phyloP scores from a whole-genome alignment of 1,140 invertebrate genomes.

The Pristionchus pacificus region DNA sequence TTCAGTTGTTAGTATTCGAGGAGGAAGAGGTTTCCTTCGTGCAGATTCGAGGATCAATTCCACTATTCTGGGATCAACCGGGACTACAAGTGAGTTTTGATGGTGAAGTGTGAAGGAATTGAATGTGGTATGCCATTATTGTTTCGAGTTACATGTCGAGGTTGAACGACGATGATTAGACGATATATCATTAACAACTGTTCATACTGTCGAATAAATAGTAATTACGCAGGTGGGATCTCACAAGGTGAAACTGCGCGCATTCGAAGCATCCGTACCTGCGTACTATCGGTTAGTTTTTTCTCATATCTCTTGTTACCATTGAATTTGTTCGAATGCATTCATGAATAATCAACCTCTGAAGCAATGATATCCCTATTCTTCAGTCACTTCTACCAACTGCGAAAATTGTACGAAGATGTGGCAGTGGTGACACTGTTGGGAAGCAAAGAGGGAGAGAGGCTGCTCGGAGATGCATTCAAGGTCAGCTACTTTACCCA shows the following conservation, averaged over 20 bases:
- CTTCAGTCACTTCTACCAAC: slow-evolving; percentile 75
- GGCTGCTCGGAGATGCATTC: slow-evolving; percentile 87
- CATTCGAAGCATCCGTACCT: slow-evolving; percentile 82
- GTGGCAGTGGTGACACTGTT: slow-evolving; percentile 87
- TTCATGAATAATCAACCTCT: too few species aligned
- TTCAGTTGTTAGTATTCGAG: slow-evolving; percentile 68
- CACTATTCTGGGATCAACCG: slow-evolving; percentile 97
- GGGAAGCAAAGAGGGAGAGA: slow-evolving; percentile 91
- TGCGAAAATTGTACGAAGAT: slow-evolving; percentile 84
- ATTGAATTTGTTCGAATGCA: neutral
- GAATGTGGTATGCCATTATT: slow-evolving; percentile 54
- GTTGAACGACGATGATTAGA: too few species aligned
- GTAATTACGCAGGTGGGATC: slow-evolving; percentile 81
- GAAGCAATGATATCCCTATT: too few species aligned
- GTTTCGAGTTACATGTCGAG: too few species aligned
- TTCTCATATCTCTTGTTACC: neutral
- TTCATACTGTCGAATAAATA: too few species aligned
- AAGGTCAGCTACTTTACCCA: slow-evolving; percentile 64
- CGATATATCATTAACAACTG: too few species aligned
- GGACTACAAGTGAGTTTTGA: slow-evolving; percentile 75
- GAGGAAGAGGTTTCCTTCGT: slow-evolving; percentile 71
- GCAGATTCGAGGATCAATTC: slow-evolving; percentile 87
- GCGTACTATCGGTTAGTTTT: slow-evolving; percentile 70
- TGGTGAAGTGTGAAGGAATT: slow-evolving; percentile 75
- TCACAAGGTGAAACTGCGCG: slow-evolving; percentile 92